Evolutionary conservation across 2,888 invertebrate species (phyloP), one percentile per base, ranked within the genome.

Genomic region (Parnassius glacialis): DNA sequence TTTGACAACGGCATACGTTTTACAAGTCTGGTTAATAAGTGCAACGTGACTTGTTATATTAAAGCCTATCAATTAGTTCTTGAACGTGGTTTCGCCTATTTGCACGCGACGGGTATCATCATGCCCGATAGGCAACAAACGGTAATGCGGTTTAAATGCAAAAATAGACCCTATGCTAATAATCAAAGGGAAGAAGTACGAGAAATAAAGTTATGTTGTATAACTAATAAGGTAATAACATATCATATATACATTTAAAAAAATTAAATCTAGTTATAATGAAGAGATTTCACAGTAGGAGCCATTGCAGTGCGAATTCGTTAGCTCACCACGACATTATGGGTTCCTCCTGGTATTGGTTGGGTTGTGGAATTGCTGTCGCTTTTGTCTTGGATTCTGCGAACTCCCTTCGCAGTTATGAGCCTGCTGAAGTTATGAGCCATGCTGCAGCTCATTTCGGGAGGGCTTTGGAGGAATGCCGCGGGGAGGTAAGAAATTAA

Each of bases 401-500:
- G 62, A 64, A 54, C 1, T 16, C 16, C 16, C 16, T 16, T 16
- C 16, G 16, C 16, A 16, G 16, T 16, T 16, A 16, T 16, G 16
- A 16, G 16, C 80, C 84, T 0, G 88, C 90, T 0, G 91, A 89
- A 72, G 85, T 87, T 53, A 87, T 91, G 91, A 88, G 90, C 66
- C 91, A 90, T 51, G 90, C 90, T n/a, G 85, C 88, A 0, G 90
- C 89, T 0, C 87, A 90, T 67, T 90, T 89, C 43, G 90, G 90
- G 3, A 87, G 86, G 58, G 76, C 87, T 0, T 72, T 90, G 44
- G 84, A 87, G 10, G 87, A 89, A 63, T 90, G 90, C 62, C 75
- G 90, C 10, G 83, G 86, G 2, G 90, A 90, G 81, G 90, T 90
- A 71, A 77, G 72, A n/a, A 34, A 9, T 48, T 13, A 11, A n/a